Base-by-base conservation (phyloP, 2,888 invertebrate genomes). In the Plagodis dolabraria region DNA sequence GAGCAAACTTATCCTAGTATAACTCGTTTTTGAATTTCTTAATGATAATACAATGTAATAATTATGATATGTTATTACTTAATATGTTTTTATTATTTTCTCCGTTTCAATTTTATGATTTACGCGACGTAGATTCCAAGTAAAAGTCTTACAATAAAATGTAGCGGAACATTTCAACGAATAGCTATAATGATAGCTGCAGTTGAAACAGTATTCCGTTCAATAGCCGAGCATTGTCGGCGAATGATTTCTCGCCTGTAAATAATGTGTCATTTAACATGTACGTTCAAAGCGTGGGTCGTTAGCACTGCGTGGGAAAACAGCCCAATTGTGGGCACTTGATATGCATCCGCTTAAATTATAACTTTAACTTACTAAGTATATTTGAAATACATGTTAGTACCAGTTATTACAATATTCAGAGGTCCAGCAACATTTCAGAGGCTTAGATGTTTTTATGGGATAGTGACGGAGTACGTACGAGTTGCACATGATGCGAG, bases 231-330 rank as follows among this genome's bases (percentile, higher is more conserved):
- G 57, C 65, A 69, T 72, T 73, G 69, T 67, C 64, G 61, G 68
- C 61, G 57, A 68, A 72, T 67, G 70, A 70, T 72, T 72, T 67
- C 68, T 68, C 68, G 68, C 55, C 58, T 69, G 60, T 55, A 65
- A 63, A 69, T 76, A 78, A 80, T 75, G 70, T 77, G 75, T 77
- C 74, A 74, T 75, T 80, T 80, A 77, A 72, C 76, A 73, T 74
- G 69, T 70, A 73, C 73, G 75, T 72, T 74, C 77, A 77, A 79
- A 72, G 84, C 79, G 87, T 86, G 80, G 86, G 86, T 75, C 68
- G 79, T 70, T 65, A 72, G 68, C 64, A 71, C 67, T 80, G 86
- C 83, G 87, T 89, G 88, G 86, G 89, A 87, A 87, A 80, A 78
- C 75, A 73, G 72, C 75, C 85, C 82, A 87, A 87, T 84, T 83